phyloP scores from a whole-genome alignment of 2,113 vertebrate species.

The Bungarus multicinctus region DNA sequence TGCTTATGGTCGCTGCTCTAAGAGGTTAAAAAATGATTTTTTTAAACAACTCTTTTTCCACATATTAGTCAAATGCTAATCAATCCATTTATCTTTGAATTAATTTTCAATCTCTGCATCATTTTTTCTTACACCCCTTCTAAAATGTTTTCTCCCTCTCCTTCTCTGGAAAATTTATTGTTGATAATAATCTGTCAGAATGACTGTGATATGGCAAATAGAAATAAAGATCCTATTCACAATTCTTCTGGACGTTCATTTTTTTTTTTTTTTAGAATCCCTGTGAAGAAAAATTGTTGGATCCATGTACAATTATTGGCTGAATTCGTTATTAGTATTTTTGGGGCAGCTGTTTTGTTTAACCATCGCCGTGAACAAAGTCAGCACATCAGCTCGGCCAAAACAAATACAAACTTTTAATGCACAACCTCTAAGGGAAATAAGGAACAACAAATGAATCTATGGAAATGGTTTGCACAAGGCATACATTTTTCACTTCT shows the following conservation, averaged over 20 bases:
- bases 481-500: constrained; percentile 11
- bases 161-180: background rate
- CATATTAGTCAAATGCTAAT: background rate
- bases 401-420: background rate
- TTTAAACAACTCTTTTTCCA: background rate
- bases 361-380: background rate
- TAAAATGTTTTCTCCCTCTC: background rate
- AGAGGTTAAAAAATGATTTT: background rate
- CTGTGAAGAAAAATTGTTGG: background rate
- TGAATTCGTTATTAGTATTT: background rate
- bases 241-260: background rate
- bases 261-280: background rate
- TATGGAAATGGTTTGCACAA: constrained; percentile 38
- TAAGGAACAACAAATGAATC: background rate
- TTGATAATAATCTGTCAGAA: background rate
- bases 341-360: background rate
- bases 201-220: background rate
- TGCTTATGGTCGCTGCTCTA: background rate
- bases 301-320: background rate
- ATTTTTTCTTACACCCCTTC: background rate
- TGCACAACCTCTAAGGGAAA: background rate
- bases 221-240: background rate
- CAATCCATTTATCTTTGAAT: background rate
- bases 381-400: background rate
- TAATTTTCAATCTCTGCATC: background rate